Evolutionary conservation across 2,888 invertebrate species (phyloP).

Genomic region (Eledone cirrhosa): DNA sequence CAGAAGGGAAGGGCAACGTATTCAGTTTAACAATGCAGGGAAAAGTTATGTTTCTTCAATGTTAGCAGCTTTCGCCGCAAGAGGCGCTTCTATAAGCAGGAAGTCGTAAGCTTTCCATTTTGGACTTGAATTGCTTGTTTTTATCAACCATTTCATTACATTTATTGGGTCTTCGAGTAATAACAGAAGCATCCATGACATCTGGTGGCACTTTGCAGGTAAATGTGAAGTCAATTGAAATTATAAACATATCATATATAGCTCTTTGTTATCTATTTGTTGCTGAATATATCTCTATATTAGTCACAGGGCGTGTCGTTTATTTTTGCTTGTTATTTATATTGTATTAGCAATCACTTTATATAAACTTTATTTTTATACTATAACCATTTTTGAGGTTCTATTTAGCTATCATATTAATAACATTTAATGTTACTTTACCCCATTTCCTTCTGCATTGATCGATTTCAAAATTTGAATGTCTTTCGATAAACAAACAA

Average conservation of each 20-base stretch:
- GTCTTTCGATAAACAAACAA: too few species aligned
- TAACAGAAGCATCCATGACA: conserved; percentile 28
- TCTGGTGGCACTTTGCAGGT: conserved; percentile 29
- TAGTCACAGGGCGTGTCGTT: conserved; percentile 15
- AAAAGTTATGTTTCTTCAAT: too few species aligned
- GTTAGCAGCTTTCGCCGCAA: not conserved
- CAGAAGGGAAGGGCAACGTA: too few species aligned
- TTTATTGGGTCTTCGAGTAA: not conserved
- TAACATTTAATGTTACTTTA: too few species aligned
- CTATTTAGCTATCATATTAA: too few species aligned
- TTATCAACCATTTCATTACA: not conserved
- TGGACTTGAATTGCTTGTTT: conserved; percentile 9
- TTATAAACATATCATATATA: too few species aligned
- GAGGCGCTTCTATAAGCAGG: not conserved
- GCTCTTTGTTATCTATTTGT: too few species aligned
- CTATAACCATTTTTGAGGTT: too few species aligned
- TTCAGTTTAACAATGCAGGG: too few species aligned
- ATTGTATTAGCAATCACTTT: not conserved
- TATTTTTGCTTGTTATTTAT: not conserved
- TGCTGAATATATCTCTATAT: not conserved
- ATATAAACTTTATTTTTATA: too few species aligned
- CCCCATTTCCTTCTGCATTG: too few species aligned
- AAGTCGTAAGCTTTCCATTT: conserved; percentile 26
- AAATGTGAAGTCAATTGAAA: not conserved
- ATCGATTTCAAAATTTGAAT: too few species aligned